A percentile compares a stretch with the other conserved stretches of the same genome.
These are phyloP conservation scores for Leptoclinus maculatus DNA, from an alignment of 2,797 vertebrate genomes.

Conservation along the genomic window DNA sequence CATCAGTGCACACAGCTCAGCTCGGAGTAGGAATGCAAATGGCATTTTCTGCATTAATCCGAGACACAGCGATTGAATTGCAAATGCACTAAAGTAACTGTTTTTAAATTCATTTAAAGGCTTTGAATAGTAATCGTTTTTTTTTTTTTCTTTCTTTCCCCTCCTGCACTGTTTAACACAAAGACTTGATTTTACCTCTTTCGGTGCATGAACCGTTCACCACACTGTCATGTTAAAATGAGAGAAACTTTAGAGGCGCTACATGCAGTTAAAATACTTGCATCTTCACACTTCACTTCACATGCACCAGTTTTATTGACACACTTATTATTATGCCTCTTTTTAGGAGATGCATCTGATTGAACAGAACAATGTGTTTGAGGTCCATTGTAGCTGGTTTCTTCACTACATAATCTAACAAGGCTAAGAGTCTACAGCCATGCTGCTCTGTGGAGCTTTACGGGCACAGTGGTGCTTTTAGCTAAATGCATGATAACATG, in stretches of 20 bases:
- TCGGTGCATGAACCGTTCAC: conserved; percentile 48
- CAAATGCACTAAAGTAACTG: conserved; percentile 77
- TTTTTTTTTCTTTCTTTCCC: conserved; percentile 23
- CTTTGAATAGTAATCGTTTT: conserved; percentile 69
- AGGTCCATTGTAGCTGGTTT: background rate
- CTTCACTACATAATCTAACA: background rate
- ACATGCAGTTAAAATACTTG: conserved; percentile 6
- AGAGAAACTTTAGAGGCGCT: conserved; percentile 12
- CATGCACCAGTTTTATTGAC: background rate
- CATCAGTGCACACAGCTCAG: conserved; percentile 49
- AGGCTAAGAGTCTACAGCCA: background rate
- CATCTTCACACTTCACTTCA: background rate
- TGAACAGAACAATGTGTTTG: conserved; percentile 3
- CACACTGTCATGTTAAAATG: conserved; percentile 42
- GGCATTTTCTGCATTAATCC: conserved; percentile 75
- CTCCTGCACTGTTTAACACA: conserved; percentile 46
- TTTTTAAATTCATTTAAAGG: conserved; percentile 76
- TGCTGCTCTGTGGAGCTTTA: background rate
- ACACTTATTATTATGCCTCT: background rate
- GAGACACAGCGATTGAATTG: conserved; percentile 77
- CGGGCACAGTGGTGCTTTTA: background rate
- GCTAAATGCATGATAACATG: background rate
- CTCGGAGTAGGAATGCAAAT: conserved; percentile 75
- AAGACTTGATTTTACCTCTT: conserved; percentile 49
- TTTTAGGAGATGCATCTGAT: background rate